Percentiles rank a stretch among this genome's conserved stretches.
Conservation (phyloP, 2,113 vertebrate species). For the Actenoides hombroni region DNA sequence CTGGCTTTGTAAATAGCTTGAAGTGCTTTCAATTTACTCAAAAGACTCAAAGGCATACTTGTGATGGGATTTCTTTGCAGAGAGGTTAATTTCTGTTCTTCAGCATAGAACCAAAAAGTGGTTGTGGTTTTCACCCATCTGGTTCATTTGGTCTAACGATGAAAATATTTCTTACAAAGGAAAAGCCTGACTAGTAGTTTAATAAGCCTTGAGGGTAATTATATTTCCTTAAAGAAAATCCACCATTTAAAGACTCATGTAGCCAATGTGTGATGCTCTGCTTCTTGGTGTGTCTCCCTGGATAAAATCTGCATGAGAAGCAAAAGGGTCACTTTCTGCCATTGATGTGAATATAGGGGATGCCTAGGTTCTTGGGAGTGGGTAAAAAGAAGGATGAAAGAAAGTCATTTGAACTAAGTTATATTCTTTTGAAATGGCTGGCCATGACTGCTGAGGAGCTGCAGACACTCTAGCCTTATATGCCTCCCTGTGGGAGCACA, state of each 20-base stretch:
- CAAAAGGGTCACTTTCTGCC: not conserved
- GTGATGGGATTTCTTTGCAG: not conserved
- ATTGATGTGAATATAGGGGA: not conserved
- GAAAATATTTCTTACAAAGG: not conserved
- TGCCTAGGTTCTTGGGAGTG: not conserved
- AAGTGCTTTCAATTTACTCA: not conserved
- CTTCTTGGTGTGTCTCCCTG: not conserved
- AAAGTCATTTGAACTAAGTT: not conserved
- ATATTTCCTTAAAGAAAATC: not conserved
- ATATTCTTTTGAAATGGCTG: not conserved
- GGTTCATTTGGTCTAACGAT: not conserved
- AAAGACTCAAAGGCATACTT: not conserved
- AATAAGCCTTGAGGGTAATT: not conserved
- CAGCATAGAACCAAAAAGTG: not conserved
- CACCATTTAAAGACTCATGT: not conserved
- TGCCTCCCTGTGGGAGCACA: not conserved
- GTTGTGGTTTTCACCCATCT: not conserved
- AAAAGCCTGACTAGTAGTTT: not conserved
- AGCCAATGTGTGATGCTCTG: not conserved
- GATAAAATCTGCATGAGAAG: not conserved
- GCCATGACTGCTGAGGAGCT: not conserved
- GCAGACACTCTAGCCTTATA: not conserved
- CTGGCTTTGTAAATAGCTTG: constrained; percentile 26
- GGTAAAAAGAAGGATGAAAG: not conserved
- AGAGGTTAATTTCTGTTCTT: not conserved